Percentiles rank a stretch among this genome's conserved stretches.
Conservation (phyloP, 2,888 invertebrate species). For the Abrostola triplasia region DNA sequence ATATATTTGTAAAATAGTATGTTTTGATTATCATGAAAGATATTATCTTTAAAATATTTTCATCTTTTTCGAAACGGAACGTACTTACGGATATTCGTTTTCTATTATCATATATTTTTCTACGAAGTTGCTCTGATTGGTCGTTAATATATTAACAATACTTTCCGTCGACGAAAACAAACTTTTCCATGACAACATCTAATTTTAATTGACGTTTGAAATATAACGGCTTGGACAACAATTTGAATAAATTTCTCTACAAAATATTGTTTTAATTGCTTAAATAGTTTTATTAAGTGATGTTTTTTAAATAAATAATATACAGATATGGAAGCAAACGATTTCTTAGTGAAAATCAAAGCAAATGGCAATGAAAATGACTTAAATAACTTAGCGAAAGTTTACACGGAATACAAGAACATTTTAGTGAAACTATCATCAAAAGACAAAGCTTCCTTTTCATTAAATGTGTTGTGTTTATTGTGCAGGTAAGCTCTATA, state of each 20-base stretch:
- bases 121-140: background rate
- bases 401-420: slow-evolving; percentile 64
- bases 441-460: slow-evolving; percentile 71
- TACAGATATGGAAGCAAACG: slow-evolving; percentile 71
- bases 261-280: slow-evolving; percentile 10
- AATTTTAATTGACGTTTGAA: slow-evolving; percentile 8
- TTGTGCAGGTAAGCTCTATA: slow-evolving; percentile 75
- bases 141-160: background rate
- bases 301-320: slow-evolving; percentile 5
- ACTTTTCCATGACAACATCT: background rate
- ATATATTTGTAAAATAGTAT: too few relatives aligned
- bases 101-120: background rate
- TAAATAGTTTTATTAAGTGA: slow-evolving; percentile 20
- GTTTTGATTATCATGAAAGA: too few relatives aligned
- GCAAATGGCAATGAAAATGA: slow-evolving; percentile 70
- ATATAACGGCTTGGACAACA: slow-evolving; percentile 28
- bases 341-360: slow-evolving; percentile 74
- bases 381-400: slow-evolving; percentile 62
- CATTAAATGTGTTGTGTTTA: slow-evolving; percentile 78
- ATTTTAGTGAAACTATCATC: slow-evolving; percentile 64
- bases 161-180: background rate
- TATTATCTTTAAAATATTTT: background rate
- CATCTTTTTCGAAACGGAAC: background rate
- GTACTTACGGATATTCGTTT: background rate
- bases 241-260: slow-evolving; percentile 8